Conservation (phyloP, 2,888 invertebrate species). For the Syritta pipiens region DNA sequence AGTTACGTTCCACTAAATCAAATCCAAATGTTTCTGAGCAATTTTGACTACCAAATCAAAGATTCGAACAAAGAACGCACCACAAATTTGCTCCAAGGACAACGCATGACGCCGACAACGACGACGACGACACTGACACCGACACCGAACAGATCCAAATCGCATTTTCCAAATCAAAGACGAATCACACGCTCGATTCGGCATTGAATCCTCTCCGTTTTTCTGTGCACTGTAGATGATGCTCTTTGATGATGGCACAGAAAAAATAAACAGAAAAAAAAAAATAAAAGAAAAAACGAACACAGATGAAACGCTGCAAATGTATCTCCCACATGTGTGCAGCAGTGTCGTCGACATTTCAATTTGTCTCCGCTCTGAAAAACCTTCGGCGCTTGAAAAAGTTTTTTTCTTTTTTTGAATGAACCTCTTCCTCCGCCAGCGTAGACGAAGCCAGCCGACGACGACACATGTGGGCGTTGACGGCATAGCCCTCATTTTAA, state of each 20-base stretch:
- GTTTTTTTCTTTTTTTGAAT: slow-evolving; percentile 1
- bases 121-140: not conserved
- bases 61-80: not conserved
- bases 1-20: slow-evolving; percentile 40
- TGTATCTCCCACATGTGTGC: slow-evolving; percentile 22
- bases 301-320: slow-evolving; percentile 25
- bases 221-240: too few relatives aligned
- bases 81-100: not conserved
- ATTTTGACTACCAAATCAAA: slow-evolving; percentile 54
- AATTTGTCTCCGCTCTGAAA: slow-evolving; percentile 25
- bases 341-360: slow-evolving; percentile 46
- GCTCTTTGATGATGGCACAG: too few relatives aligned
- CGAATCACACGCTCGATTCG: not conserved
- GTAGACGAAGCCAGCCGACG: too few relatives aligned
- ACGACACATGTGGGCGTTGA: not conserved
- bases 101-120: too few relatives aligned
- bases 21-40: slow-evolving; percentile 42
- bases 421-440: too few relatives aligned
- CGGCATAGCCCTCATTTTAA: slow-evolving; percentile 26
- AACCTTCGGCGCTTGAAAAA: not conserved
- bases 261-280: too few relatives aligned
- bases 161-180: slow-evolving; percentile 37
- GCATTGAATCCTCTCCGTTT: too few relatives aligned
- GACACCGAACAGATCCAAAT: slow-evolving; percentile 20
- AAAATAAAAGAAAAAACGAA: too few relatives aligned